Percentiles rank a stretch among this genome's conserved stretches.
Evolutionary conservation across 2,113 vertebrate genomes (phyloP).

Genomic region (Seriola quinqueradiata): DNA sequence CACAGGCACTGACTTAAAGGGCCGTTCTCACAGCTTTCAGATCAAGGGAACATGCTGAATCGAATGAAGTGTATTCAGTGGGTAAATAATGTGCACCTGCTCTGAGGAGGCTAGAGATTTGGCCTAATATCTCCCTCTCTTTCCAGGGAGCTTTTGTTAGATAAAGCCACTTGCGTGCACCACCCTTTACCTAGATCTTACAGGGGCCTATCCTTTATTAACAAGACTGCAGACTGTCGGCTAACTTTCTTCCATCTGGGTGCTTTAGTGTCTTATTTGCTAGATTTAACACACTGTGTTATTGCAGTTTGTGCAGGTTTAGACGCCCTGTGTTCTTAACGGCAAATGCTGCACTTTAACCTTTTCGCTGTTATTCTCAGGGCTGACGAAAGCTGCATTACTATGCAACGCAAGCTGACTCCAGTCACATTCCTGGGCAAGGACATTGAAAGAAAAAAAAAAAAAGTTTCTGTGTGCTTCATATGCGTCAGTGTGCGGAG

Average conservation of each 20-base stretch:
- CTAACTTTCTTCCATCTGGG: background rate
- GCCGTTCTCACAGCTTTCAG: slow-evolving; percentile 24
- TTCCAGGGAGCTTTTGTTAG: slow-evolving; percentile 39
- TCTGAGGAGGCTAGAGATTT: slow-evolving; percentile 35
- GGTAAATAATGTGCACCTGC: slow-evolving; percentile 66
- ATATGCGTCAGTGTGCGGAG: slow-evolving; percentile 15
- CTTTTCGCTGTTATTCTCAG: slow-evolving; percentile 59
- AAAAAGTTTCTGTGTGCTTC: slow-evolving; percentile 46
- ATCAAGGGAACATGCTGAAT: slow-evolving; percentile 49
- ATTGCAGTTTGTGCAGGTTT: background rate
- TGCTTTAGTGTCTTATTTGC: background rate
- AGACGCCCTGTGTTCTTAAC: slow-evolving; percentile 9
- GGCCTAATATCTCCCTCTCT: slow-evolving; percentile 5
- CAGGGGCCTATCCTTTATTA: slow-evolving; percentile 24
- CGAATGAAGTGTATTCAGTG: slow-evolving; percentile 42
- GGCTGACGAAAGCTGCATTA: slow-evolving; percentile 34
- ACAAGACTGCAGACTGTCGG: background rate
- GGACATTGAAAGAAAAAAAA: slow-evolving; percentile 51
- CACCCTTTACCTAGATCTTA: slow-evolving; percentile 22
- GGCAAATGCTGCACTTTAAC: slow-evolving; percentile 55
- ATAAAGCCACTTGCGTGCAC: slow-evolving; percentile 8
- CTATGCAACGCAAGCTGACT: slow-evolving; percentile 50
- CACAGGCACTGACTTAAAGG: slow-evolving; percentile 29
- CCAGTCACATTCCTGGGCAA: slow-evolving; percentile 62
- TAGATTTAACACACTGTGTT: background rate